Evolutionary conservation across 2,888 invertebrate genomes (phyloP), one percentile per base, ranked within the genome.

Genomic region (Sipha maydis): DNA sequence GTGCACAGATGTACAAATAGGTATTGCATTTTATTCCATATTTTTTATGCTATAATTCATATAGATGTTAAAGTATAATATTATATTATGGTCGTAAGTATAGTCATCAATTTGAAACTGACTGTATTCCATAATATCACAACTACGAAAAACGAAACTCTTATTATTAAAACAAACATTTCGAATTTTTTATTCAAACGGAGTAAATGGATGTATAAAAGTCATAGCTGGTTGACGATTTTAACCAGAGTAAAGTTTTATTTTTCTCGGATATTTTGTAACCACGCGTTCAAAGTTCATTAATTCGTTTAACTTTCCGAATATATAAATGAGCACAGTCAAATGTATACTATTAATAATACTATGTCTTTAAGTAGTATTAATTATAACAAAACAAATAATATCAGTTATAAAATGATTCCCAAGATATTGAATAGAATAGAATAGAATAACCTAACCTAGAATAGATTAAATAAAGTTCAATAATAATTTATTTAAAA

Each of bases 301-400:
- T 82, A 28, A 69, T 28, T 41, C 19, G 69, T 28, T 82, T 41
- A 9, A 41, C n/a, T 38, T 80, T 28, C 21, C 19, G 41, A 28
- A 80, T 11, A 38, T 48, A 48, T 48, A 48, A 2, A 48, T 14
- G 38, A 80, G 17, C 41, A 28, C 19, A 4, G 80, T 67, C 67
- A 9, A 80, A 19, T 67, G 41, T 9, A 48, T 48, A 67, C 41
- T 31, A 82, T 82, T 48, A 69, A 82, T 28, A 82, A 69, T 48
- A 67, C 11, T 25, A n/a, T 61, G 25, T 38, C 28, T 38, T 61
- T n/a, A 9, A 38, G 17, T 38, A 9, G n/a, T n/a, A 25, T 28
- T 34, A 41, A 34, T 67, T 80, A 25, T 17, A 67, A n/a, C 7
- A 9, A 14, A 48, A 48, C 48, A 48, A 41, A 41, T 31, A 78